A percentile compares a stretch with the other conserved stretches of the same genome.
Conservation (phyloP, 2,113 vertebrate genomes). For the Eretmochelys imbricata region DNA sequence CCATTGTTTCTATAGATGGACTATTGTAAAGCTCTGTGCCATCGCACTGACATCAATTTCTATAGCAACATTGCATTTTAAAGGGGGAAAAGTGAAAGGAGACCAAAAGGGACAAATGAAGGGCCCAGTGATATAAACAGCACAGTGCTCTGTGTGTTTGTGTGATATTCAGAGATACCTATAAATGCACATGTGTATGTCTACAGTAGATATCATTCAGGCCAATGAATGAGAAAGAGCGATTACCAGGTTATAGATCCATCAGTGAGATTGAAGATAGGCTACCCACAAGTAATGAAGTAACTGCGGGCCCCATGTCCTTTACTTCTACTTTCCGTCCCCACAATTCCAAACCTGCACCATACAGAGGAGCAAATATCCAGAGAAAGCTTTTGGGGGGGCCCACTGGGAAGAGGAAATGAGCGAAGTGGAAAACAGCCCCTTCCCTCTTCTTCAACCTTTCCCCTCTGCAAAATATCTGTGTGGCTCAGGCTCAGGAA, state of each 20-base stretch:
- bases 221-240: background rate
- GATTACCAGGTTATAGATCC: background rate
- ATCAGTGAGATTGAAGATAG: background rate
- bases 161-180: background rate
- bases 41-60: background rate
- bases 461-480: background rate
- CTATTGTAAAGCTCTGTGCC: background rate
- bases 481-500: background rate
- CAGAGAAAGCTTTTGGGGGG: background rate
- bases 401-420: background rate
- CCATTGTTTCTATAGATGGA: accelerated
- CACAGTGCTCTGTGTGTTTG: background rate
- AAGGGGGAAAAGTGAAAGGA: background rate
- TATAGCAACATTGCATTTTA: background rate
- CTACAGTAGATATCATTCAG: background rate
- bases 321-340: background rate
- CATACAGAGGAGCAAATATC: background rate
- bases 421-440: background rate
- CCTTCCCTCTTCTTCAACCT: background rate
- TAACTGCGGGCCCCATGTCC: background rate
- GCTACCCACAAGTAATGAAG: background rate
- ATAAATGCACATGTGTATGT: background rate
- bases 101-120: background rate
- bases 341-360: background rate
- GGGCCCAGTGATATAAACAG: background rate